These are phyloP conservation scores for Phyllostomus hastatus DNA, from an alignment of 2,113 vertebrate species.

Conservation along the genomic window DNA sequence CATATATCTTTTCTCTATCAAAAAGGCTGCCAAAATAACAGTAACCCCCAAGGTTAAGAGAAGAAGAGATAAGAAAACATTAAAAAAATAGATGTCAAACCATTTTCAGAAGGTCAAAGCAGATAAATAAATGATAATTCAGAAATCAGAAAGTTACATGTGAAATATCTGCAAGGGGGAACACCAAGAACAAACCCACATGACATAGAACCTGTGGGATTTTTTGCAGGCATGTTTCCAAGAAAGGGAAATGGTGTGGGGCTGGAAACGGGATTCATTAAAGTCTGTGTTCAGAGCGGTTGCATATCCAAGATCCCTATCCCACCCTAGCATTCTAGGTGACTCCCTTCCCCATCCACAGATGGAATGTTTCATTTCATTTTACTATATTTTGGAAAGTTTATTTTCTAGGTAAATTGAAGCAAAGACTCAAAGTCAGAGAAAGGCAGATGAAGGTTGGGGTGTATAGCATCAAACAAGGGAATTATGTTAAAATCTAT, in stretches of 20 bases:
- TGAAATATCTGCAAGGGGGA: neutral
- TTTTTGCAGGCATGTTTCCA: neutral
- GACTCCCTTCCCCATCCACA: neutral
- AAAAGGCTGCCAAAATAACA: neutral
- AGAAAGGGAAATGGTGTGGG: neutral
- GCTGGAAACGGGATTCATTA: neutral
- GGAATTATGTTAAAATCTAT: neutral
- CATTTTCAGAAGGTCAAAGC: neutral
- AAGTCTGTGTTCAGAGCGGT: neutral
- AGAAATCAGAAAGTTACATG: neutral
- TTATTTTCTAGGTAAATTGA: slow-evolving; percentile 6
- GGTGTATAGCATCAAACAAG: neutral
- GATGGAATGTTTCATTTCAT: slow-evolving; percentile 16
- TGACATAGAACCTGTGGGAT: neutral
- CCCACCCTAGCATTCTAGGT: neutral
- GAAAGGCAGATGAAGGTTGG: neutral
- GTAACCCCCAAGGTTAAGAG: neutral
- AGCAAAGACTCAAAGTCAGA: neutral
- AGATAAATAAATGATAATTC: neutral
- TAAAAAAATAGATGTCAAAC: neutral
- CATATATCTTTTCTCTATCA: neutral
- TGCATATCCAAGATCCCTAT: neutral
- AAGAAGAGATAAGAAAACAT: neutral
- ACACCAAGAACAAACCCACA: neutral
- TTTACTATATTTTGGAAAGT: neutral